phyloP scores from a whole-genome alignment of 2,888 invertebrate species.

The Ectobius pallidus region DNA sequence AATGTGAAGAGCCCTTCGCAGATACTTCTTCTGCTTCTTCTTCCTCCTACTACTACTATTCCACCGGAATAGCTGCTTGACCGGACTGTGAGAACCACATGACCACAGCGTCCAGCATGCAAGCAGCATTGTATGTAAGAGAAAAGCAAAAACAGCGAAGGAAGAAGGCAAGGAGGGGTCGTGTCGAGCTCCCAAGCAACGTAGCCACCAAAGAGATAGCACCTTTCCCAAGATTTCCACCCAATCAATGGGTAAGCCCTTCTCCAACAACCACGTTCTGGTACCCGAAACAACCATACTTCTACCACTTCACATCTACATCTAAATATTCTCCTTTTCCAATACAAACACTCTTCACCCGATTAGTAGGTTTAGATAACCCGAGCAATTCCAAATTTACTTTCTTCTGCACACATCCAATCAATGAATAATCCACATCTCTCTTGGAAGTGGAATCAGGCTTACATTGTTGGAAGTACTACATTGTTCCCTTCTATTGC shows the following conservation, averaged over 20 bases:
- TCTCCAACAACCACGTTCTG: too few species aligned
- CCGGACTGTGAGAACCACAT: conserved; percentile 14
- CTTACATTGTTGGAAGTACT: too few species aligned
- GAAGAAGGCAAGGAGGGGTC: conserved; percentile 59
- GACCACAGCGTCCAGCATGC: conserved; percentile 67
- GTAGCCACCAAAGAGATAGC: conserved; percentile 86
- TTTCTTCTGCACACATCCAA: too few species aligned
- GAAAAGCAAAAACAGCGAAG: conserved; percentile 87
- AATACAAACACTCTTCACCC: too few species aligned
- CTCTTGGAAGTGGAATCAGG: too few species aligned
- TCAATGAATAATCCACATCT: too few species aligned
- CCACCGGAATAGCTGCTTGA: neutral
- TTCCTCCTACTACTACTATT: neutral
- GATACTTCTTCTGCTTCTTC: conserved; percentile 14
- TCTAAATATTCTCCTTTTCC: too few species aligned
- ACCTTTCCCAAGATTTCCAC: conserved; percentile 87
- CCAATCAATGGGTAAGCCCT: conserved; percentile 68
- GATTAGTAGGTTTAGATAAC: too few species aligned
- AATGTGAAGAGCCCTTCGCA: neutral
- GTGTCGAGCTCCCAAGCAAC: conserved; percentile 80
- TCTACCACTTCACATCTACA: too few species aligned
- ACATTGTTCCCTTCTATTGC: too few species aligned
- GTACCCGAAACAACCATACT: too few species aligned
- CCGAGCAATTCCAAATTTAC: too few species aligned
- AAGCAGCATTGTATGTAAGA: conserved; percentile 92